Base-by-base conservation (phyloP, 2,797 vertebrate genomes). In the Clarias fuscus region DNA sequence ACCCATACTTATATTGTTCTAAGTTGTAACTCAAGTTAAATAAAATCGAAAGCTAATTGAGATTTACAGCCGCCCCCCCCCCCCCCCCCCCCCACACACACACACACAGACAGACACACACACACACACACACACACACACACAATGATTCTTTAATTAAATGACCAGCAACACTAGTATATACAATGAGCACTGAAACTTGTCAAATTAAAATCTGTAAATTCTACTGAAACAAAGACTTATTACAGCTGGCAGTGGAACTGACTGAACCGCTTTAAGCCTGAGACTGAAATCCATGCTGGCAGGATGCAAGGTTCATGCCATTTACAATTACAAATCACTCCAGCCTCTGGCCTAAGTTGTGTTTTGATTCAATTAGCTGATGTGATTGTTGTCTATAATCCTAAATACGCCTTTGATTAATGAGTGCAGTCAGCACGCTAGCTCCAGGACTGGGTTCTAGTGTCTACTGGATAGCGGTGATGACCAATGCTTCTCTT, bases 311-410 rank as follows among this genome's bases (percentile, higher is more conserved):
- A 90, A 87, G 68, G 87, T 86, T 88, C 88, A 85, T 89, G 90
- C 87, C 90, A 89, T 88, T 90, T 90, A 87, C 86, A 88, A 88
- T 90, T 88, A 90, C 85, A 86, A 88, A 88, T 86, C 89, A 84
- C 89, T 88, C 87, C 84, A 84, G 79, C 87, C 82, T 86, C 85
- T 87, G 88, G 90, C 82, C 86, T 85, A 82, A 89, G 88, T 86
- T 88, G 87, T 85, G 82, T 87, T 90, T 89, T 87, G 88, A 89
- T 90, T 89, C 78, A 83, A 88, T 89, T 88, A 90, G 85, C 82
- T 88, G 88, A 88, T 88, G 86, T 87, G 89, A 90, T 88, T 84
- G 88, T 87, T 86, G 85, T 88, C 88, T 86, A 87, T 88, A 84
- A 86, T 84, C 75, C 88, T 88, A 87, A 86, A 90, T 87, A 88